Evolutionary conservation across 2,888 invertebrate species (phyloP).

Genomic region (Leuctra nigra): DNA sequence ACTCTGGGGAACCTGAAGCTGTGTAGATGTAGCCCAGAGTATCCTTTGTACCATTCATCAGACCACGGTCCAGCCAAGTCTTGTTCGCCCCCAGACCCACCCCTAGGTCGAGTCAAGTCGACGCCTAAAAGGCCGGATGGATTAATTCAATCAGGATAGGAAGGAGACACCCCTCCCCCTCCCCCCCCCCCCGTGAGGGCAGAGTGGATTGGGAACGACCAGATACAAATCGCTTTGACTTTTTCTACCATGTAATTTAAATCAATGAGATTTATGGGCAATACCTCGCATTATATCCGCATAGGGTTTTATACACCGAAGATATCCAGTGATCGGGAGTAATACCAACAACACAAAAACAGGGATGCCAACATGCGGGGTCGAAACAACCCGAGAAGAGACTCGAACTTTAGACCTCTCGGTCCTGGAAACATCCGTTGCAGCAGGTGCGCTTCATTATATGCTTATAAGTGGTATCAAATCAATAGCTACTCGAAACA

Average conservation of each 20-base stretch:
- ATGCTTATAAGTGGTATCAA: too few species aligned
- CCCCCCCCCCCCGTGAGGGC: neutral
- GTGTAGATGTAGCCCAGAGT: neutral
- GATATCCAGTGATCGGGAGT: too few species aligned
- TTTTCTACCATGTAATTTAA: constrained; percentile 12
- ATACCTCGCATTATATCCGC: neutral
- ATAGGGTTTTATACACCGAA: neutral
- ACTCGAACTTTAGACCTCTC: too few species aligned
- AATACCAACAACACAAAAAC: too few species aligned
- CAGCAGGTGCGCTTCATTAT: too few species aligned
- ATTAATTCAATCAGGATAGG: constrained; percentile 12
- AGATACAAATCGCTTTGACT: constrained; percentile 11
- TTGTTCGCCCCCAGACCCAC: neutral
- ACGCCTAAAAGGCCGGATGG: constrained; percentile 5
- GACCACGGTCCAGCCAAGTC: neutral
- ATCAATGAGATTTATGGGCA: constrained; percentile 10
- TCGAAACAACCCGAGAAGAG: neutral
- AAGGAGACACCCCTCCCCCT: neutral
- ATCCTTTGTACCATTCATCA: constrained; percentile 12
- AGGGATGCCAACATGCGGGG: neutral
- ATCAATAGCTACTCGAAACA: too few species aligned
- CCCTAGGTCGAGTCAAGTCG: constrained; percentile 4
- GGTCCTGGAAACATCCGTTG: too few species aligned
- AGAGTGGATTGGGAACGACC: constrained; percentile 12
- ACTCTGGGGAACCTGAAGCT: neutral